Base-by-base conservation (phyloP, 2,113 vertebrate species). In the Montifringilla adamsi region DNA sequence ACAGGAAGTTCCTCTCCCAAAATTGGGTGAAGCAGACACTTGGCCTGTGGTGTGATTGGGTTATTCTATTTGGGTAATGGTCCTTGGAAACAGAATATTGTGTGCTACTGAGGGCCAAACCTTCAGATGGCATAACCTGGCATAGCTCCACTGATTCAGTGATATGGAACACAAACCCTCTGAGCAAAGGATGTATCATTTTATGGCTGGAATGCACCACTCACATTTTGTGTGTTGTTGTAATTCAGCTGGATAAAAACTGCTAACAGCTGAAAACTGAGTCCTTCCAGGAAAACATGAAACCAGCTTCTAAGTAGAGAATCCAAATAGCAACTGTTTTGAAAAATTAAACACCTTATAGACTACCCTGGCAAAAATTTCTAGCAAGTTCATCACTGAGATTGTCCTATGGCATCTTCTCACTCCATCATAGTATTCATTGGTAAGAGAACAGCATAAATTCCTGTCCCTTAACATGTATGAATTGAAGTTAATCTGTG, bases 401-500 rank as follows among this genome's bases (percentile, higher is more conserved):
- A 26, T 88, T 89, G 88, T 64, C 26, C 44, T 88, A 9, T 44
- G 41, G 46, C 3, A 68, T 31, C 82, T 90, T 86, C 69, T 64
- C 41, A 69, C 27, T 89, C 53, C 50, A 17, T 84, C 89, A 68
- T 12, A 81, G 13, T 60, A 43, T 64, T 81, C 15, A 43, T 10
- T 78, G 31, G 31, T 89, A 94, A 89, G 56, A 92, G n/a, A 76
- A 77, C 44, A 89, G 11, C 17, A 43, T 13, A 95, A 94, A 93
- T 87, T 66, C 80, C 62, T 80, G 94, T 97, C 90, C 60, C 81
- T 62, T 96, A 93, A 70, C 19, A 75, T 5, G 64, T 7, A 70
- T 82, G 87, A 21, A 83, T 91, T 85, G 63, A 85, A 89, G 58
- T 63, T 88, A 97, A 97, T 47, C 43, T n/a, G 11, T 74, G 49